These are phyloP conservation scores for Lasioglossum zephyrum DNA, from an alignment of 2,888 invertebrate genomes.

Conservation along the genomic window DNA sequence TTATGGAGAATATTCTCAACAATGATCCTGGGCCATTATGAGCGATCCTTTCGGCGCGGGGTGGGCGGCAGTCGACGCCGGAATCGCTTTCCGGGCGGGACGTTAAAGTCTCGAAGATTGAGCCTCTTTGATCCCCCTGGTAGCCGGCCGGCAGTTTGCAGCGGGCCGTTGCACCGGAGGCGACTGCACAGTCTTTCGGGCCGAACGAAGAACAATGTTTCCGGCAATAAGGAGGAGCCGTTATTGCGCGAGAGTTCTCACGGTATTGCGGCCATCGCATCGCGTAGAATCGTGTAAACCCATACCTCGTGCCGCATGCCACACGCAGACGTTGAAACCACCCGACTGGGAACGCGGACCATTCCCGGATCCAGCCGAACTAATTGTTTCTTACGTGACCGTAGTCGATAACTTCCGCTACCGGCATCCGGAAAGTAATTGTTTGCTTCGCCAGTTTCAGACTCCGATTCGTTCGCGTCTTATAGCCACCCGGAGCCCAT, in stretches of 20 bases:
- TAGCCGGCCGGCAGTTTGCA: conserved; percentile 14
- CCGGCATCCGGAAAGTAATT: conserved; percentile 32
- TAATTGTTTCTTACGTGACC: conserved; percentile 56
- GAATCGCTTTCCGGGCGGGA: conserved; percentile 36
- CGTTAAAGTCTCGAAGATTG: conserved; percentile 55
- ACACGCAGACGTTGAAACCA: conserved; percentile 10
- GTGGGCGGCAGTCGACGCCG: conserved; percentile 16
- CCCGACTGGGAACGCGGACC: background rate
- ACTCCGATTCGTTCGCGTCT: conserved; percentile 12
- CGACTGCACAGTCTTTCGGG: background rate
- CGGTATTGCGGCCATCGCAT: conserved; percentile 40
- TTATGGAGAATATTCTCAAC: conserved; percentile 48
- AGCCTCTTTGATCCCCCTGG: conserved; percentile 55
- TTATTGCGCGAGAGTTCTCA: conserved; percentile 53
- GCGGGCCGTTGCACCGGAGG: background rate
- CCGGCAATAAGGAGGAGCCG: conserved; percentile 44
- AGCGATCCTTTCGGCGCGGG: conserved; percentile 32
- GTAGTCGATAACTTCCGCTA: conserved; percentile 46
- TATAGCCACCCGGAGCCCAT: conserved; percentile 11
- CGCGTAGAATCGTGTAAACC: background rate
- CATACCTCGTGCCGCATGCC: conserved; percentile 2
- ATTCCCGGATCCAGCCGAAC: background rate
- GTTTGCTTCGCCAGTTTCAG: conserved; percentile 14
- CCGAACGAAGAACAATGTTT: conserved; percentile 53
- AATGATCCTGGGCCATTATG: conserved; percentile 59